Evolutionary conservation across 2,888 invertebrate species (phyloP).

Genomic region (Isoperla grammatica): DNA sequence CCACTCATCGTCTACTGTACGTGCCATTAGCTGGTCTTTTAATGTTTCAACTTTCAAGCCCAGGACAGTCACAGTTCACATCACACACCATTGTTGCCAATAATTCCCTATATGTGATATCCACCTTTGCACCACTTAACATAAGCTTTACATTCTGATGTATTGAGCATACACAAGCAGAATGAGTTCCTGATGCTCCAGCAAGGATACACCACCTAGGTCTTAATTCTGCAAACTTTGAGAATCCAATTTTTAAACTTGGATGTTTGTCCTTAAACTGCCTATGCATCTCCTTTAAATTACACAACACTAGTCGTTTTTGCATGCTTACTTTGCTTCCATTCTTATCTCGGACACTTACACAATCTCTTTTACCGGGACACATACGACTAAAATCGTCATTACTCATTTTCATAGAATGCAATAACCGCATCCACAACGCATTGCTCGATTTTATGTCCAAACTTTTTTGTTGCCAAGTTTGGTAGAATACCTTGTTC

Average conservation of each 20-base stretch:
- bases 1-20: too few species aligned
- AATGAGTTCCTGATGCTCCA: conserved; percentile 30
- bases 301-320: conserved; percentile 4
- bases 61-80: background rate
- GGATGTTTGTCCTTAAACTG: conserved; percentile 24
- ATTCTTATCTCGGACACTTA: conserved; percentile 11
- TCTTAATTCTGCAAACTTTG: conserved; percentile 30
- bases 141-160: conserved; percentile 33
- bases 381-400: conserved; percentile 24
- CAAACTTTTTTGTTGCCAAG: background rate
- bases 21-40: too few species aligned
- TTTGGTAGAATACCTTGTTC: background rate
- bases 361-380: conserved; percentile 32
- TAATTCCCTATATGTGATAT: background rate
- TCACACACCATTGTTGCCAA: conserved; percentile 14
- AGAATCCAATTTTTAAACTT: conserved; percentile 27
- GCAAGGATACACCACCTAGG: conserved; percentile 32
- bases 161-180: conserved; percentile 32
- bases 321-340: background rate
- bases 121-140: conserved; percentile 27
- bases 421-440: background rate
- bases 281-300: conserved; percentile 23
- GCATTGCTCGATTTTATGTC: background rate
- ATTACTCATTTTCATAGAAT: conserved; percentile 22
- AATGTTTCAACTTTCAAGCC: too few species aligned